A percentile compares a stretch with the other conserved stretches of the same genome.
Conservation (phyloP, 2,113 vertebrate species). For the Daboia siamensis region DNA sequence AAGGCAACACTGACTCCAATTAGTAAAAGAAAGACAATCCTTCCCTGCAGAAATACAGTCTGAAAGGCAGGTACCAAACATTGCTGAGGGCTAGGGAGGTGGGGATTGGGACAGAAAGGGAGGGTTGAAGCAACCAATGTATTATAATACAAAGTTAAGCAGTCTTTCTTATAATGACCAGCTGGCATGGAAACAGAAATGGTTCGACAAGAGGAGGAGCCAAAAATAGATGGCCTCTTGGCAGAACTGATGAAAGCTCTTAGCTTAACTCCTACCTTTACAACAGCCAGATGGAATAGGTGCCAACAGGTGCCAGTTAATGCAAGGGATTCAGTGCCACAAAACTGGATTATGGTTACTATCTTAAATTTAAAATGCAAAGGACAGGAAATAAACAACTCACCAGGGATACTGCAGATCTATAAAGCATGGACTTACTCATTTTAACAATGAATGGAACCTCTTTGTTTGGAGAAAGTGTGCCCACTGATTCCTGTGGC, state of each 20-base stretch:
- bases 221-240: background rate
- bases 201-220: background rate
- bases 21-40: background rate
- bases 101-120: background rate
- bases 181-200: background rate
- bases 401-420: too few relatives aligned
- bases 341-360: background rate
- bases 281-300: background rate
- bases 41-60: background rate
- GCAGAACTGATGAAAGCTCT: background rate
- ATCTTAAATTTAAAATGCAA: too few relatives aligned
- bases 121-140: background rate
- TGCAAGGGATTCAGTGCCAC: background rate
- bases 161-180: background rate
- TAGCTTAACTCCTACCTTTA: background rate
- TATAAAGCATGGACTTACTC: too few relatives aligned
- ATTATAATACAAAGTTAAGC: background rate
- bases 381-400: too few relatives aligned
- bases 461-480: background rate
- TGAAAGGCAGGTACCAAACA: background rate
- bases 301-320: background rate
- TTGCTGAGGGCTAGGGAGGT: too few relatives aligned
- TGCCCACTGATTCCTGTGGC: background rate
- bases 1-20: background rate
- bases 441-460: background rate